phyloP scores from a whole-genome alignment of 2,797 vertebrate genomes.

The Alectoris magna region DNA sequence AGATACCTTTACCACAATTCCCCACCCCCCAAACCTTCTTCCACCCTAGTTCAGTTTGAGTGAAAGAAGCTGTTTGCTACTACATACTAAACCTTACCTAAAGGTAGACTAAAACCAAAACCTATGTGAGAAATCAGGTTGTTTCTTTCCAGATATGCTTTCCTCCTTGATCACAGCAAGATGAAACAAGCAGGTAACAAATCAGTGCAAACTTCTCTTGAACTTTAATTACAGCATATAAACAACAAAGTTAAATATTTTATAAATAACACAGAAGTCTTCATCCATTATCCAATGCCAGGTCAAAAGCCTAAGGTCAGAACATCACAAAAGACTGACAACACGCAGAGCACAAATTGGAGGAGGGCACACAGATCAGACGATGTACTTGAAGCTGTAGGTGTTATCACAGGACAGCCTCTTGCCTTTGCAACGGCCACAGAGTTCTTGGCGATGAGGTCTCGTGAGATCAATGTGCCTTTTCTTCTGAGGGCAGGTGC shows the following conservation, averaged over 20 bases:
- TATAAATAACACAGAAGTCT: constrained; percentile 63
- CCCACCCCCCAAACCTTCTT: neutral
- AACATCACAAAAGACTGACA: constrained; percentile 21
- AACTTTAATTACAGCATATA: constrained; percentile 49
- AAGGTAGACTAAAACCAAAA: neutral
- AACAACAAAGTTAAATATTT: constrained; percentile 20
- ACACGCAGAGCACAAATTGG: constrained; percentile 1
- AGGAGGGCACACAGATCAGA: constrained; percentile 77
- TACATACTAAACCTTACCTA: neutral
- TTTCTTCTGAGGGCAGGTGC: constrained; percentile 91
- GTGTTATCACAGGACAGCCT: constrained; percentile 91
- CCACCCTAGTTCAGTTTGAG: neutral
- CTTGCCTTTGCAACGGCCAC: constrained; percentile 92
- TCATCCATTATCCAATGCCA: constrained; percentile 74
- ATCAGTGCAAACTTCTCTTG: constrained; percentile 43
- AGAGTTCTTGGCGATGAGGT: constrained; percentile 93
- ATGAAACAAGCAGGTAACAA: neutral
- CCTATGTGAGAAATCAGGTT: rapidly evolving
- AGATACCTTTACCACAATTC: neutral
- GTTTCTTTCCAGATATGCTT: neutral
- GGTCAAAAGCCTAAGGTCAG: constrained; percentile 75
- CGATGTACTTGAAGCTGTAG: constrained; percentile 93
- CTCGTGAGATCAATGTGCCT: constrained; percentile 91
- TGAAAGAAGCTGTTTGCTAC: neutral
- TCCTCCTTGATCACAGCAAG: neutral